phyloP scores from a whole-genome alignment of 1,140 invertebrate species.

The Steinernema khuongi region DNA sequence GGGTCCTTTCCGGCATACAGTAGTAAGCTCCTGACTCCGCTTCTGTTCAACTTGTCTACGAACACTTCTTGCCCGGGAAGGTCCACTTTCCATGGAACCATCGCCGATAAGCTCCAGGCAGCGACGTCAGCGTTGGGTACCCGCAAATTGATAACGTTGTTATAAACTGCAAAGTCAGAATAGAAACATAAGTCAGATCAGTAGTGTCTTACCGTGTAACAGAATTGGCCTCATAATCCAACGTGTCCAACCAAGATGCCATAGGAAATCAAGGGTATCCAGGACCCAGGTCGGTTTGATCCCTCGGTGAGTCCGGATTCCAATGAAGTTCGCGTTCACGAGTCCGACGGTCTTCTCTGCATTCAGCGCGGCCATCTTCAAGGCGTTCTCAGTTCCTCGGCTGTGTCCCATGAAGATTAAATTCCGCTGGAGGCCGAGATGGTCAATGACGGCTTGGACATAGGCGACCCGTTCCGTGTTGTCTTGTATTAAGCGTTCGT shows the following conservation, averaged over 20 bases:
- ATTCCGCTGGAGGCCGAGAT: conserved; percentile 15
- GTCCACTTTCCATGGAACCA: neutral
- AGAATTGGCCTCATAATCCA: conserved; percentile 3
- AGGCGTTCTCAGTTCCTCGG: conserved; percentile 32
- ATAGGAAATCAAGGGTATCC: neutral
- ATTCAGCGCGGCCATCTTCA: conserved; percentile 20
- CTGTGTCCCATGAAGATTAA: conserved; percentile 27
- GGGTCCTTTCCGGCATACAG: conserved; percentile 29
- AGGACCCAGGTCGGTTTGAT: conserved; percentile 20
- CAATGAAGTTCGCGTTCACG: conserved; percentile 27
- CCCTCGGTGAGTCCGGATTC: conserved; percentile 27
- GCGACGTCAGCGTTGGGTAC: neutral
- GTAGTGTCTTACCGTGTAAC: neutral
- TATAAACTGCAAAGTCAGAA: conserved; percentile 23
- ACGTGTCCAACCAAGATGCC: conserved; percentile 1
- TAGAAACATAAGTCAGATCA: conserved; percentile 3
- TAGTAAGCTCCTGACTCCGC: conserved; percentile 12
- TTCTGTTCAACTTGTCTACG: conserved; percentile 26
- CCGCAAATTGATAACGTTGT: conserved; percentile 24
- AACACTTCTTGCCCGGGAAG: neutral
- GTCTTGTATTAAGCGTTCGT: neutral
- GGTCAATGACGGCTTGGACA: neutral
- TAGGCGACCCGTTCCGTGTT: neutral
- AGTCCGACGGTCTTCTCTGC: conserved; percentile 25
- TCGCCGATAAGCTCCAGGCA: neutral